phyloP scores from a whole-genome alignment of 2,888 invertebrate genomes.

The Drosophila setosimentum region DNA sequence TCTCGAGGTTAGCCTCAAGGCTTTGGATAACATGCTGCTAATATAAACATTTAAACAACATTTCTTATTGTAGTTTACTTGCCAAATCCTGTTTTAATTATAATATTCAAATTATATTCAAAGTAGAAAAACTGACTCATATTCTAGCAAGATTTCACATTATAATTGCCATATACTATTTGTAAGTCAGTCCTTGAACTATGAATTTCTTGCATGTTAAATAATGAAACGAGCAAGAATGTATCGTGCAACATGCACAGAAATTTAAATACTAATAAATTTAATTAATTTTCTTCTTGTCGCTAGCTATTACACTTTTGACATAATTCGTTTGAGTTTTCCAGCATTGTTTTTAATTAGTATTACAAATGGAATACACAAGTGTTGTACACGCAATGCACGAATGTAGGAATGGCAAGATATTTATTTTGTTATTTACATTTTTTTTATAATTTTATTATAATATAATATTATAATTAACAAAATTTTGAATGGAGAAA shows the following conservation, averaged over 20 bases:
- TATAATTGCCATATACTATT: neutral
- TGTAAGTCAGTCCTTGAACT: neutral
- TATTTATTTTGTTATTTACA: neutral
- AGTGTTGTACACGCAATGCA: neutral
- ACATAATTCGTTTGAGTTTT: neutral
- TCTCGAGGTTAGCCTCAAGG: conserved; percentile 25
- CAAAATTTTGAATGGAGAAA: neutral
- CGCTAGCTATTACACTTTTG: neutral
- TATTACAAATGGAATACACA: neutral
- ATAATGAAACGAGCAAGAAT: neutral
- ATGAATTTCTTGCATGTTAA: neutral
- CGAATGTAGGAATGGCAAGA: neutral
- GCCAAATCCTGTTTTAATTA: conserved; percentile 11
- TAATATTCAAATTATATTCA: neutral
- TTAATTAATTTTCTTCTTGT: neutral
- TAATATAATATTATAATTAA: no score
- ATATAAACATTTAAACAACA: neutral
- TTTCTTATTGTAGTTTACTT: neutral
- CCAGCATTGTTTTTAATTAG: neutral
- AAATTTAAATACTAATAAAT: neutral
- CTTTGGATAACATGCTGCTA: conserved; percentile 7
- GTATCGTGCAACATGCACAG: neutral
- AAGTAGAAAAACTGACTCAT: neutral
- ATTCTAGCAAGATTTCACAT: neutral
- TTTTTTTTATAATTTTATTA: no score